phyloP scores from a whole-genome alignment of 2,888 invertebrate species.

The Criorhina ranunculi region DNA sequence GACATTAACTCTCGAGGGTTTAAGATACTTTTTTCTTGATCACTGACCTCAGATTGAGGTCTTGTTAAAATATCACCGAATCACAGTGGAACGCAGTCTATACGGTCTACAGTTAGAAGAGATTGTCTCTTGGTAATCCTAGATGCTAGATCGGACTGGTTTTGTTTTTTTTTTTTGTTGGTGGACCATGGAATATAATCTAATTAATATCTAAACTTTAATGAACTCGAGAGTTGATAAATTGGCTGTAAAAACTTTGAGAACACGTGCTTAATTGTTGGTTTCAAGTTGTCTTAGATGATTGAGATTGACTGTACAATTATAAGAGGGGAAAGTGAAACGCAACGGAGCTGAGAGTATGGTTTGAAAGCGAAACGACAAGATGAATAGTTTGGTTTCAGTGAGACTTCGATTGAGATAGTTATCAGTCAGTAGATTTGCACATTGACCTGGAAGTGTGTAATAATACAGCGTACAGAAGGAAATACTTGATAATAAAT shows the following conservation, averaged over 20 bases:
- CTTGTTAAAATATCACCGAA: slow-evolving; percentile 43
- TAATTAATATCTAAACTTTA: slow-evolving; percentile 23
- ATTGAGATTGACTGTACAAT: slow-evolving; percentile 4
- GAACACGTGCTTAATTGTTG: slow-evolving; percentile 56
- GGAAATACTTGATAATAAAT: not conserved
- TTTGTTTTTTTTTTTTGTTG: slow-evolving; percentile 9
- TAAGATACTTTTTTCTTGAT: slow-evolving; percentile 26
- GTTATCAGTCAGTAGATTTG: slow-evolving; percentile 52
- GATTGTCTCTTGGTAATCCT: not conserved
- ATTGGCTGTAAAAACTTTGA: slow-evolving; percentile 24
- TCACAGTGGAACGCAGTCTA: not conserved
- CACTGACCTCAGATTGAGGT: slow-evolving; percentile 48
- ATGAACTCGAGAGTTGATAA: slow-evolving; percentile 40
- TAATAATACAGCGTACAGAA: slow-evolving; percentile 23
- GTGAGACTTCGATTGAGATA: slow-evolving; percentile 46
- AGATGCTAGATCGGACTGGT: slow-evolving; percentile 26
- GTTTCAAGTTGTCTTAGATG: not conserved
- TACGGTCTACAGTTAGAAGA: not conserved
- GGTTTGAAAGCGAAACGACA: slow-evolving; percentile 68
- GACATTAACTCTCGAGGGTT: slow-evolving; percentile 29
- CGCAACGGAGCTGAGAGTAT: slow-evolving; percentile 2
- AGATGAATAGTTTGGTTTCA: not conserved
- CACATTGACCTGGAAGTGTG: slow-evolving; percentile 31
- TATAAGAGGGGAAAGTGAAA: slow-evolving; percentile 38
- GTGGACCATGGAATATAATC: slow-evolving; percentile 27